phyloP scores from a whole-genome alignment of 2,113 vertebrate species.

The Cyanoramphus novaezelandiae region DNA sequence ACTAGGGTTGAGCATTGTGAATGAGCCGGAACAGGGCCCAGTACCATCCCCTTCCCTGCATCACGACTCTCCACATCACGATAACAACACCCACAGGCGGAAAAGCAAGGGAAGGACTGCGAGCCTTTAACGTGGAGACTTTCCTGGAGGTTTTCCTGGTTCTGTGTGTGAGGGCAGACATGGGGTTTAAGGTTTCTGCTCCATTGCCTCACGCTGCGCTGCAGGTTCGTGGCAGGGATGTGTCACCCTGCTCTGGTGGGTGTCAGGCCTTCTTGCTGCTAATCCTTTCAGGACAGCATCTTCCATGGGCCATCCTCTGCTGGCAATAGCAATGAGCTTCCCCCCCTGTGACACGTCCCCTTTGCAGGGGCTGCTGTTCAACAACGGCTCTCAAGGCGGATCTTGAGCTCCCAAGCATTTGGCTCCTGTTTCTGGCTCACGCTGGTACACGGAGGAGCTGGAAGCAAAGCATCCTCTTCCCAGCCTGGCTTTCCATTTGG shows the following conservation, averaged over 20 bases:
- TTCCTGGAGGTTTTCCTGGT: background rate
- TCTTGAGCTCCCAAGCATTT: background rate
- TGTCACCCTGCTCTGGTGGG: background rate
- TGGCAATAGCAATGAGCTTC: background rate
- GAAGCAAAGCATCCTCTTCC: background rate
- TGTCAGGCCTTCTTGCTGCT: background rate
- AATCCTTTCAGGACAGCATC: background rate
- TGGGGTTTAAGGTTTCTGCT: background rate
- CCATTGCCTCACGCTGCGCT: background rate
- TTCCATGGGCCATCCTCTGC: background rate
- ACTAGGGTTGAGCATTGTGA: background rate
- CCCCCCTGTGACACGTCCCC: background rate
- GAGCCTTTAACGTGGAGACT: background rate
- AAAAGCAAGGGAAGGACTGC: background rate
- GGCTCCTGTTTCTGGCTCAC: background rate
- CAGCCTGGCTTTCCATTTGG: background rate
- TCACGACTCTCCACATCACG: background rate
- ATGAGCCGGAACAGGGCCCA: background rate
- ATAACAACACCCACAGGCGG: background rate
- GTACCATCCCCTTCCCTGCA: background rate
- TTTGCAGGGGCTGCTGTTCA: background rate
- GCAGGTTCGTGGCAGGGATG: background rate
- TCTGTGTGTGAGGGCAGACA: background rate
- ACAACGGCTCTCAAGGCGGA: background rate
- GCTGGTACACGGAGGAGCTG: background rate